Evolutionary conservation across 2,797 vertebrate species (phyloP), one percentile per base, ranked within the genome.

Genomic region (Falco rusticolus): DNA sequence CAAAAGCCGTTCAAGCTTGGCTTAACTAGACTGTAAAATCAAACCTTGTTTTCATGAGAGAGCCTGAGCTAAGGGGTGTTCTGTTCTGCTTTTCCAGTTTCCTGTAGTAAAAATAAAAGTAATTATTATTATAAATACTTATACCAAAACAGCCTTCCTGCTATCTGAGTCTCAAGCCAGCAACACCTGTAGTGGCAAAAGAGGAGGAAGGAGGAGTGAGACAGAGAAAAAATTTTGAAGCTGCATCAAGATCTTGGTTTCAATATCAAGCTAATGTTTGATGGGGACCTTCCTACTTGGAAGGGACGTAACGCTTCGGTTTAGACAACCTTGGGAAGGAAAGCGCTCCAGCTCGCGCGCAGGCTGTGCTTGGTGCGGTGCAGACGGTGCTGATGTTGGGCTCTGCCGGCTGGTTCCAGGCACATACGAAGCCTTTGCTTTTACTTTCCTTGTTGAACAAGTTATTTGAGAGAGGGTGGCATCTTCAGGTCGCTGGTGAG

Each of bases 361-460:
- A 29, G 37, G 29, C 68, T 45, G 31, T 87, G 82, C 25, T 75
- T 19, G 48, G 17, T 8, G 3, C 4, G 66, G n/a, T 60, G 53
- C 33, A 11, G 50, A 15, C 56, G 43, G 8, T 1, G 1, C 13
- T 6, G 22, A 33, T 51, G 48, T 51, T 29, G 4, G 28, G 34
- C 68, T 56, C 43, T 84, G 39, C 21, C 56, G 43, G 10, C 43
- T 80, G 64, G 4, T 26, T 84, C 77, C 33, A 24, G 76, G 43
- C 4, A 6, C 24, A 10, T 16, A 13, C 20, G 33, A n/a, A 65
- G 61, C 18, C 0, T 0, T 25, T 65, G 31, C 33, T 77, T 43
- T 80, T 60, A 10, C 41, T 89, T 80, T 65, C 39, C 22, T 31
- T 72, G 2, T 34, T 66, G 56, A 69, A 50, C 0, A 5, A 68